Evolutionary conservation across 2,797 vertebrate species (phyloP).

Genomic region (Scarus forsteni): DNA sequence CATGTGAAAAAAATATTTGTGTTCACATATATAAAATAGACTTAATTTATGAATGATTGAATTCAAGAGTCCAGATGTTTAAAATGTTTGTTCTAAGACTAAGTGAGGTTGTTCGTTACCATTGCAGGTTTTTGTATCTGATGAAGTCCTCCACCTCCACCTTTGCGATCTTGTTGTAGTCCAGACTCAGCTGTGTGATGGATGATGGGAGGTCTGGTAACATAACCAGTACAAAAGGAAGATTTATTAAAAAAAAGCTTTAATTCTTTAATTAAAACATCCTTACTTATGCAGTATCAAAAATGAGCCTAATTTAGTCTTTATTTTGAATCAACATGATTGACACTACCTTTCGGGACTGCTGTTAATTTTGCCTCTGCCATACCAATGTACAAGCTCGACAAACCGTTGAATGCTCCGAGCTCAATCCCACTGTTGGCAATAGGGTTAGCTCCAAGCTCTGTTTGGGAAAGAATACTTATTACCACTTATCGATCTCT

Average conservation of each 20-base stretch:
- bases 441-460: conserved; percentile 96
- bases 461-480: conserved; percentile 76
- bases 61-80: no score
- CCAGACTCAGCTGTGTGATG: conserved; percentile 93
- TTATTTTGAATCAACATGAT: conserved; percentile 10
- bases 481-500: conserved; percentile 4
- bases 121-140: conserved; percentile 93
- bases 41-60: background rate
- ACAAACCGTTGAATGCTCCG: conserved; percentile 93
- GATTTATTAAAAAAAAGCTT: background rate
- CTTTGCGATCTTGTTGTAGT: conserved; percentile 94
- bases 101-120: conserved; percentile 78
- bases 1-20: background rate
- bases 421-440: conserved; percentile 92
- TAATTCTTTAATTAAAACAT: background rate
- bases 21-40: background rate
- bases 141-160: conserved; percentile 95
- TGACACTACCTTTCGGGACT: conserved; percentile 91
- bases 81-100: background rate
- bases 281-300: no score
- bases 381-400: conserved; percentile 92
- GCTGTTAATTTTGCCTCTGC: conserved; percentile 94
- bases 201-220: conserved; percentile 86
- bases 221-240: background rate
- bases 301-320: no score